Evolutionary conservation across 2,888 invertebrate species (phyloP).

Genomic region (Polydrusus tereticollis): DNA sequence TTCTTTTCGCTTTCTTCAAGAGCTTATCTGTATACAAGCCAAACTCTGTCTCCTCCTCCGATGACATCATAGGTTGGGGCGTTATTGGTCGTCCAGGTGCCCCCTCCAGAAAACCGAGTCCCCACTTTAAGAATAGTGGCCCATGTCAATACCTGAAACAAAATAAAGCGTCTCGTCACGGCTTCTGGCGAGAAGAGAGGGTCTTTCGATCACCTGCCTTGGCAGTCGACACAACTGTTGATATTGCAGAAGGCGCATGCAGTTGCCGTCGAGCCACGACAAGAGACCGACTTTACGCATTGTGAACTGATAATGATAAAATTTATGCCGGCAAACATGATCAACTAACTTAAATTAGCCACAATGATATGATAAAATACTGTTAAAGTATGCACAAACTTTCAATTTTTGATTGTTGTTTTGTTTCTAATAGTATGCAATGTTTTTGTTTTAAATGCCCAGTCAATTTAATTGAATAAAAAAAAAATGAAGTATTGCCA

Average conservation of each 20-base stretch:
- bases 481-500: too few relatives aligned
- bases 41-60: slow-evolving; percentile 95
- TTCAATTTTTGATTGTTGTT: not conserved
- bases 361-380: too few relatives aligned
- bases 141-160: slow-evolving; percentile 68
- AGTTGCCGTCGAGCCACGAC: slow-evolving; percentile 26
- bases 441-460: too few relatives aligned
- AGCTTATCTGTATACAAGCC: slow-evolving; percentile 94
- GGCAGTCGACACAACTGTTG: slow-evolving; percentile 54
- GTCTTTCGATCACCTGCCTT: slow-evolving; percentile 56
- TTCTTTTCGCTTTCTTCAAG: slow-evolving; percentile 93
- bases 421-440: too few relatives aligned
- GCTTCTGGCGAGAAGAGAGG: slow-evolving; percentile 54
- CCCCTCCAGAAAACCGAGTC: slow-evolving; percentile 65
- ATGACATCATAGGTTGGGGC: slow-evolving; percentile 94
- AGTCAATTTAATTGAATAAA: too few relatives aligned
- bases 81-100: slow-evolving; percentile 84
- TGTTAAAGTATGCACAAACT: too few relatives aligned
- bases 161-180: slow-evolving; percentile 53
- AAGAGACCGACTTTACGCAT: slow-evolving; percentile 1
- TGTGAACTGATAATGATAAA: not conserved
- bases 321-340: not conserved
- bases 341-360: too few relatives aligned
- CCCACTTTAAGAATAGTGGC: slow-evolving; percentile 71
- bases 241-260: slow-evolving; percentile 42